A percentile compares a stretch with the other conserved stretches of the same genome.
These are phyloP conservation scores for Anniella stebbinsi DNA, from an alignment of 2,797 vertebrate species.

Conservation along the genomic window DNA sequence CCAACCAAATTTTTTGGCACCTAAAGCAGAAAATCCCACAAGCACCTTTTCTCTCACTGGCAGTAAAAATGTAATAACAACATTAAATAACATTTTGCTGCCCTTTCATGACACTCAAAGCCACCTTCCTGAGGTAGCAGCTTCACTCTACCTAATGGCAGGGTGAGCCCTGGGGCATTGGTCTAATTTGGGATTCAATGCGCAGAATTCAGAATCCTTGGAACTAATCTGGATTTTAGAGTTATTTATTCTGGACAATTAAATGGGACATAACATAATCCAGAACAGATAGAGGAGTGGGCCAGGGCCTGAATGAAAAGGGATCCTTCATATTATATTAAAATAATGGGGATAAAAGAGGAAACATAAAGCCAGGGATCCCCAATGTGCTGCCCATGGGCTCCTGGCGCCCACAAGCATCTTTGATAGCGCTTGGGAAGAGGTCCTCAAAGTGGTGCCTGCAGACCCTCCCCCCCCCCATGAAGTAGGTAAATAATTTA, in stretches of 20 bases:
- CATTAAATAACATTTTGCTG: neutral
- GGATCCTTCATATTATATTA: too few species aligned
- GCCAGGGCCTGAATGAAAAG: neutral
- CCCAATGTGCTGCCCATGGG: too few species aligned
- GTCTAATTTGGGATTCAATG: neutral
- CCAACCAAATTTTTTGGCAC: neutral
- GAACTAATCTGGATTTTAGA: neutral
- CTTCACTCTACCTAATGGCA: too few species aligned
- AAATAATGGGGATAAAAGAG: neutral
- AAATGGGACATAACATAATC: neutral
- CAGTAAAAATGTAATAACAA: neutral
- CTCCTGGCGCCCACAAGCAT: too few species aligned
- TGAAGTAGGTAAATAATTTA: too few species aligned
- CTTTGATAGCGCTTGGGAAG: too few species aligned
- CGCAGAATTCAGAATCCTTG: neutral
- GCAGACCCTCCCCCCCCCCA: too few species aligned
- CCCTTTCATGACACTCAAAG: neutral
- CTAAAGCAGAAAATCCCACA: neutral
- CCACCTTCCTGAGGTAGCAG: too few species aligned
- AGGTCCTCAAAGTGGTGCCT: too few species aligned
- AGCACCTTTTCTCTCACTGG: neutral
- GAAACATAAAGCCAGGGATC: neutral
- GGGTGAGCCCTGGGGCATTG: neutral
- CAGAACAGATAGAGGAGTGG: neutral
- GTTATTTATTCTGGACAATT: neutral